Base-by-base conservation (phyloP, 2,113 vertebrate genomes). In the Peucedramus taeniatus region DNA sequence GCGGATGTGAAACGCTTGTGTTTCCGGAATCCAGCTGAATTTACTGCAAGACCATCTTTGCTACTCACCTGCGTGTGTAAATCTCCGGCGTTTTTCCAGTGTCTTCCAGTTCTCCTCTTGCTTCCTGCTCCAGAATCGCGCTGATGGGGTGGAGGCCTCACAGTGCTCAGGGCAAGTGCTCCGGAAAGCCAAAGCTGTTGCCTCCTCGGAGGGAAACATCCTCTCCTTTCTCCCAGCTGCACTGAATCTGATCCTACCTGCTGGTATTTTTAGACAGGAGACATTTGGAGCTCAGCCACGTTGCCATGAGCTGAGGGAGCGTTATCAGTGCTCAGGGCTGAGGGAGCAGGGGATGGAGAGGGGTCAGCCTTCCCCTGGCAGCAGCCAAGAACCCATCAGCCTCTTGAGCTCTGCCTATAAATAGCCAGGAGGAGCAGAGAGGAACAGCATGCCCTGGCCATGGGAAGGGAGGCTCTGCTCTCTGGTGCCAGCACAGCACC, bases 111-210 rank as follows among this genome's bases (percentile, higher is more conserved):
- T 28, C 13, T 37, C 22, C n/a, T 47, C 28, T 63, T 27, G 33
- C 10, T 60, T 61, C 82, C 45, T 0, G 1, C 68, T 47, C 40
- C 64, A 40, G 7, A n/a, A 14, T 4, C 1, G 1, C 26, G 0
- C 2, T 26, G 54, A 26, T 13, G 81, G 17, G 12, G 20, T 49
- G 31, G 37, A 22, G 37, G 8, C 37, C 57, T 40, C 56, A 1
- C 3, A 79, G 70, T 1, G 26, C 42, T 5, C 19, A 8, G 57
- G 63, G 40, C 27, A 8, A 60, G 49, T 0, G 7, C 59, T 78
- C 24, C 3, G 74, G 70, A 57, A 70, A 90, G 47, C 45, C 75
- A 6, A 59, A 85, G 42, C 39, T 63, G 5, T 40, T 15, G 9
- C 8, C 20, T 63, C 4, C 42, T 74, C 7, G 1, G 11, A 33